Conservation (phyloP, 2,888 invertebrate genomes). For the Chrysina gloriosa region DNA sequence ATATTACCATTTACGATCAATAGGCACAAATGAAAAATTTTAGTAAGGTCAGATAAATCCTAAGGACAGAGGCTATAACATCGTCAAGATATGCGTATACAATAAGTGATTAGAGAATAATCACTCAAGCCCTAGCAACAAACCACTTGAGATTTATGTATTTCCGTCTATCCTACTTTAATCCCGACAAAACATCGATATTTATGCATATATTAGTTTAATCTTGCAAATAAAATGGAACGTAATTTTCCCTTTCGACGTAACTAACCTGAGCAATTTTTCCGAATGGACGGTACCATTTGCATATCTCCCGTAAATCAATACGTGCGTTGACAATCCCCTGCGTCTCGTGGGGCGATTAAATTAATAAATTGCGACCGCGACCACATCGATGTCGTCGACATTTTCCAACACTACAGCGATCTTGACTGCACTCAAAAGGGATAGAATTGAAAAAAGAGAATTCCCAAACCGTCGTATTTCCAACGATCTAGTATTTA, state of each 20-base stretch:
- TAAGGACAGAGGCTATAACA: too few species aligned
- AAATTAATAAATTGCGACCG: conserved; percentile 32
- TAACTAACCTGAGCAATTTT: neutral
- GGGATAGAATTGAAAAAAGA: conserved; percentile 14
- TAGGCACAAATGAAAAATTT: too few species aligned
- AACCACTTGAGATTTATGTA: too few species aligned
- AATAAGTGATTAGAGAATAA: too few species aligned
- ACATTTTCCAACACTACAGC: conserved; percentile 17
- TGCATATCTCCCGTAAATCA: conserved; percentile 17
- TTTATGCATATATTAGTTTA: neutral
- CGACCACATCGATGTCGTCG: neutral
- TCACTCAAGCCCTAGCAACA: too few species aligned
- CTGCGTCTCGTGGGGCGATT: conserved; percentile 16
- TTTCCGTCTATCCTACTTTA: too few species aligned
- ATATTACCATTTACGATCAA: too few species aligned
- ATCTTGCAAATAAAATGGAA: neutral
- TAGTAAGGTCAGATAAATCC: too few species aligned
- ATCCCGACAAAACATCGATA: too few species aligned
- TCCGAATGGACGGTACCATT: conserved; percentile 13
- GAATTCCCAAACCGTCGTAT: conserved; percentile 2
- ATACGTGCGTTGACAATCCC: conserved; percentile 19
- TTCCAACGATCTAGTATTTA: conserved; percentile 7
- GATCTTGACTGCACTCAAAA: conserved; percentile 8
- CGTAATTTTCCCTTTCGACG: neutral
- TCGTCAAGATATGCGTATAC: too few species aligned